Percentiles rank a stretch among this genome's conserved stretches.
These are phyloP conservation scores for Metalampra italica DNA, from an alignment of 2,888 invertebrate genomes.

Conservation along the genomic window DNA sequence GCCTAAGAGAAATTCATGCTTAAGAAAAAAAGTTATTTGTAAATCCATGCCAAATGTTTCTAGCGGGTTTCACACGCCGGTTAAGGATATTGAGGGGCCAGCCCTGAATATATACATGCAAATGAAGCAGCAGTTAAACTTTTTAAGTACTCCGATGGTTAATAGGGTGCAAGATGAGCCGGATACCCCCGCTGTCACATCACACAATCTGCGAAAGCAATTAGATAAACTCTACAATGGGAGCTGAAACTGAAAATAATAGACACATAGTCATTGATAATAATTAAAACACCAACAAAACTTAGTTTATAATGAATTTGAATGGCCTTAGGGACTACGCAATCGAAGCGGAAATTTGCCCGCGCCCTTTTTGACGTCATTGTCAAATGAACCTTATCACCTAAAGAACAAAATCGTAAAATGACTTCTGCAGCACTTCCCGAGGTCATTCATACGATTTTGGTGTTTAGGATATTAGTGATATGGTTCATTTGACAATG, in stretches of 20 bases:
- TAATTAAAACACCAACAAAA: too few relatives aligned
- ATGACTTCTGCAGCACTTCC: too few relatives aligned
- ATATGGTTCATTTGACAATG: too few relatives aligned
- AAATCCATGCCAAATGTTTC: constrained; percentile 58
- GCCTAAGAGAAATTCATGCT: constrained; percentile 50
- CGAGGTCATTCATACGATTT: too few relatives aligned
- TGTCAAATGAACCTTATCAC: too few relatives aligned
- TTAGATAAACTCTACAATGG: constrained; percentile 56
- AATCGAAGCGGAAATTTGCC: too few relatives aligned
- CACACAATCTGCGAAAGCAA: constrained; percentile 60
- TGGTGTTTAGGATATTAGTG: too few relatives aligned
- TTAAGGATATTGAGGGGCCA: constrained; percentile 36
- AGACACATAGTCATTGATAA: too few relatives aligned
- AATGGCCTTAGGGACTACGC: too few relatives aligned
- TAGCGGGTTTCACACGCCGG: constrained; percentile 31
- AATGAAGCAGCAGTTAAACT: constrained; percentile 61
- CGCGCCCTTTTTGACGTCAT: too few relatives aligned
- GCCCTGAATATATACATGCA: constrained; percentile 60
- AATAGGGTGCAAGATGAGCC: constrained; percentile 27
- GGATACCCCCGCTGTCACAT: constrained; percentile 57
- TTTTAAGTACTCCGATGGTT: constrained; percentile 52
- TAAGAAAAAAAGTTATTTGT: constrained; percentile 49
- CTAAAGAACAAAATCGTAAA: too few relatives aligned
- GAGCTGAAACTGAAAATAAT: constrained; percentile 23
- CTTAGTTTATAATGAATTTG: too few relatives aligned